Percentiles rank a stretch among this genome's conserved stretches.
Conservation (phyloP, 2,797 vertebrate genomes). For the Cyprinella venusta region DNA sequence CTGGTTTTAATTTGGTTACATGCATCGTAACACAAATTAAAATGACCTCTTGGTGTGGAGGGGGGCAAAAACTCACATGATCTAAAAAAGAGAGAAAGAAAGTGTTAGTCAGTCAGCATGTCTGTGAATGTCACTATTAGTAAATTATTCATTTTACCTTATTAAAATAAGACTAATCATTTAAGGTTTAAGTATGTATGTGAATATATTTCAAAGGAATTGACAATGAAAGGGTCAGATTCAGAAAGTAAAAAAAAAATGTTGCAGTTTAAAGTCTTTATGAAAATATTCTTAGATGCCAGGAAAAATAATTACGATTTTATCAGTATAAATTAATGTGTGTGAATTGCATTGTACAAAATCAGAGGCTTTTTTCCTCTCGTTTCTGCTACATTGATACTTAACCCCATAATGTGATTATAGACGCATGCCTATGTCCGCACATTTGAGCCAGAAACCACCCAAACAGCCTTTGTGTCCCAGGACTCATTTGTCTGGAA, state of each 20-base stretch:
- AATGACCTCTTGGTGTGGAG: not conserved
- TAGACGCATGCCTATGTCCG: conserved; percentile 59
- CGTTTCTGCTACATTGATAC: conserved; percentile 44
- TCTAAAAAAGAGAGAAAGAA: not conserved
- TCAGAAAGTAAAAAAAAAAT: not conserved
- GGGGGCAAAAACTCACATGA: not conserved
- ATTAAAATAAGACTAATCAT: not conserved
- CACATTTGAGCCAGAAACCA: conserved; percentile 61
- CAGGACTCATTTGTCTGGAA: conserved; percentile 64
- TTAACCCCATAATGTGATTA: conserved; percentile 65
- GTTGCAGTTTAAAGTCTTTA: not conserved
- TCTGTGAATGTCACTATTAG: not conserved
- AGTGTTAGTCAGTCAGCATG: not conserved
- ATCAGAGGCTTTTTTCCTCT: conserved; percentile 29
- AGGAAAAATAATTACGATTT: not conserved
- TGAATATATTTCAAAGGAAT: not conserved
- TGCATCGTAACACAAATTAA: conserved; percentile 40
- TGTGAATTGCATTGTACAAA: not conserved
- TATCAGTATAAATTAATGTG: not conserved
- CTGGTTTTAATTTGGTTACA: conserved; percentile 46
- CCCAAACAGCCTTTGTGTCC: conserved; percentile 64
- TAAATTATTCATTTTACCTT: not conserved
- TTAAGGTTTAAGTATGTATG: not conserved
- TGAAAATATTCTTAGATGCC: not conserved
- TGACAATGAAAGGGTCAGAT: not conserved